Base-by-base conservation (phyloP, 2,797 vertebrate genomes). In the Clarias laeviceps region DNA sequence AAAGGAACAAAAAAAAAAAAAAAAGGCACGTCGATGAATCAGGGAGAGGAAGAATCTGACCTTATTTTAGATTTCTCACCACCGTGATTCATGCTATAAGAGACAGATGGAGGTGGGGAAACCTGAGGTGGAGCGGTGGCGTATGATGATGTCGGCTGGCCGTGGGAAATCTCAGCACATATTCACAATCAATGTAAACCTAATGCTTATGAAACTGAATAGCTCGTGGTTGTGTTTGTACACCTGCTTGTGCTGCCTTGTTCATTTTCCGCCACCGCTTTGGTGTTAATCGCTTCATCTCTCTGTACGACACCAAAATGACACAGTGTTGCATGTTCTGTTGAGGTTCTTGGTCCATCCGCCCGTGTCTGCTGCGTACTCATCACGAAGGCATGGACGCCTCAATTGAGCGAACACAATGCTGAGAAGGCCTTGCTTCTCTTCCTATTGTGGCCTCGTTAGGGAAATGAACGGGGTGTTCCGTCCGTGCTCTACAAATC, bases 391-490 rank as follows among this genome's bases (percentile, higher is more conserved):
- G 84, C 78, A 85, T 68, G 57, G 86, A 69, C 77, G 70, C 88
- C 88, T 79, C 80, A 73, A 56, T 20, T 93, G 90, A 89, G 78
- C 27, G 91, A 94, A 94, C 94, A 93, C 94, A 94, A 88, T 89
- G 87, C 91, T 90, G 92, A 92, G 92, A 94, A 93, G 93, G 91
- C 91, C 92, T 92, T 92, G 92, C 89, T 86, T 92, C 89, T 93
- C 91, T 94, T 94, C 92, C 94, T 93, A 92, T 90, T 90, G 93
- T 76, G 89, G 88, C 65, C 92, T 94, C 90, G 87, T 94, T 93
- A 93, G 93, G 94, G 92, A 94, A 94, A 94, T 91, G 92, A 90
- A 90, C 89, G 91, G 90, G 91, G 91, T 89, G 87, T 87, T 92
- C 91, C 92, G 92, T 91, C 91, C 89, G 88, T 56, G 85, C 88